phyloP scores from a whole-genome alignment of 2,797 vertebrate genomes.

The Falco peregrinus region DNA sequence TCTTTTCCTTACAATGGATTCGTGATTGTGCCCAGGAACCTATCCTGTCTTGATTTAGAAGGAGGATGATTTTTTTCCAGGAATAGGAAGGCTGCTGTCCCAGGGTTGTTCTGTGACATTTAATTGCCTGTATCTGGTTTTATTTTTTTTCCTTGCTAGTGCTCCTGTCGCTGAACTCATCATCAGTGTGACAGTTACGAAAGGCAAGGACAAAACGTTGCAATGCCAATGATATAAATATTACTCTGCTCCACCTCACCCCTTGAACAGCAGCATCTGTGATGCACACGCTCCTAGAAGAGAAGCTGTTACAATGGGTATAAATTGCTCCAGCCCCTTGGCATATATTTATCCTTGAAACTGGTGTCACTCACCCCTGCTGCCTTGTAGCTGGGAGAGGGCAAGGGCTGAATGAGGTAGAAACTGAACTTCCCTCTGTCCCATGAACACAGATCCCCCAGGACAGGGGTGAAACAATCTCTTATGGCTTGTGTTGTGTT shows the following conservation, averaged over 20 bases:
- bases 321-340: not conserved
- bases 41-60: not conserved
- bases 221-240: not conserved
- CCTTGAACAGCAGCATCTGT: not conserved
- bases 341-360: not conserved
- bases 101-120: constrained; percentile 32
- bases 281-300: not conserved
- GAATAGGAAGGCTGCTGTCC: not conserved
- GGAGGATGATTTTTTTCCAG: not conserved
- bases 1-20: not conserved
- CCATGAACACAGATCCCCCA: not conserved
- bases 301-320: not conserved
- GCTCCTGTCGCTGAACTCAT: not conserved
- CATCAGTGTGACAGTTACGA: not conserved
- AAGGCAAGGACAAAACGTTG: not conserved
- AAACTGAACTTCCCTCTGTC: not conserved
- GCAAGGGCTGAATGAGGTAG: not conserved
- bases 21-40: not conserved
- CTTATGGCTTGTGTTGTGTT: too few relatives aligned
- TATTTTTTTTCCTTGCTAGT: not conserved
- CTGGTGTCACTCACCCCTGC: not conserved
- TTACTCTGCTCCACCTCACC: not conserved
- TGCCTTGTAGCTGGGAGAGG: not conserved
- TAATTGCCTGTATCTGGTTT: not conserved
- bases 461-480: not conserved